A percentile compares a stretch with the other conserved stretches of the same genome.
phyloP scores from a whole-genome alignment of 1,140 invertebrate species.

The Druon quercuslanigerum region DNA sequence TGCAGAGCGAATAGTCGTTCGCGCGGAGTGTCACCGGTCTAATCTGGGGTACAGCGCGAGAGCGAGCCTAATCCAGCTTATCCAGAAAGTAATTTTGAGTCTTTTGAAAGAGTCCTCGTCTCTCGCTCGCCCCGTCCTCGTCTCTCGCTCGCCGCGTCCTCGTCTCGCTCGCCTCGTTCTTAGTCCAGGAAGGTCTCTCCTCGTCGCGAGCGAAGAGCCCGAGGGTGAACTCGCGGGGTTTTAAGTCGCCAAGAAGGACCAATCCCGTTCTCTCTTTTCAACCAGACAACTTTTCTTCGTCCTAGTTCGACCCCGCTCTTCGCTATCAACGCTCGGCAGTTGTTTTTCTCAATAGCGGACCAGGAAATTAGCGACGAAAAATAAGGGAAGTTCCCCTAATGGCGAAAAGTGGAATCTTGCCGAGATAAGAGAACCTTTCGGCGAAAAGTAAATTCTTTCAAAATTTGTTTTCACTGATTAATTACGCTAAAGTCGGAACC shows the following conservation, averaged over 20 bases:
- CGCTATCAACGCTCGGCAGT: constrained; percentile 61
- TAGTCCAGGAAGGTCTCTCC: constrained; percentile 52
- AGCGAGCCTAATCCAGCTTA: constrained; percentile 76
- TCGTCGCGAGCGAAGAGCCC: constrained; percentile 49
- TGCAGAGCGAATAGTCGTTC: constrained; percentile 51
- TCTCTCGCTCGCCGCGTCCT: constrained; percentile 43
- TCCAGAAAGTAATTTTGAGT: constrained; percentile 77
- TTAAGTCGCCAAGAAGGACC: constrained; percentile 59
- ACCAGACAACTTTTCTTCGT: constrained; percentile 32
- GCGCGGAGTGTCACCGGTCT: constrained; percentile 67
- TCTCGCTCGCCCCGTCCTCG: constrained; percentile 49
- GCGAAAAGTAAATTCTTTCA: background rate
- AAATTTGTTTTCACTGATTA: no score
- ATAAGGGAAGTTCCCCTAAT: constrained; percentile 32
- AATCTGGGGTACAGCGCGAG: constrained; percentile 71
- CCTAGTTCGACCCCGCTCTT: constrained; percentile 42
- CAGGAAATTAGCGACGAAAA: constrained; percentile 62
- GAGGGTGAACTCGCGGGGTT: constrained; percentile 50
- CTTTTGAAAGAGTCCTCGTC: constrained; percentile 70
- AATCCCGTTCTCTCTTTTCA: constrained; percentile 36
- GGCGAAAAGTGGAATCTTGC: constrained; percentile 37
- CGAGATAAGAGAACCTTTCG: constrained; percentile 26
- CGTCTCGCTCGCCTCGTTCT: constrained; percentile 43
- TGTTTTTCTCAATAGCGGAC: constrained; percentile 61
- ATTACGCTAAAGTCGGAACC: no score